Evolutionary conservation across 1,140 invertebrate genomes (phyloP), one percentile per base, ranked within the genome.

Genomic region (Nilaparvata lugens): DNA sequence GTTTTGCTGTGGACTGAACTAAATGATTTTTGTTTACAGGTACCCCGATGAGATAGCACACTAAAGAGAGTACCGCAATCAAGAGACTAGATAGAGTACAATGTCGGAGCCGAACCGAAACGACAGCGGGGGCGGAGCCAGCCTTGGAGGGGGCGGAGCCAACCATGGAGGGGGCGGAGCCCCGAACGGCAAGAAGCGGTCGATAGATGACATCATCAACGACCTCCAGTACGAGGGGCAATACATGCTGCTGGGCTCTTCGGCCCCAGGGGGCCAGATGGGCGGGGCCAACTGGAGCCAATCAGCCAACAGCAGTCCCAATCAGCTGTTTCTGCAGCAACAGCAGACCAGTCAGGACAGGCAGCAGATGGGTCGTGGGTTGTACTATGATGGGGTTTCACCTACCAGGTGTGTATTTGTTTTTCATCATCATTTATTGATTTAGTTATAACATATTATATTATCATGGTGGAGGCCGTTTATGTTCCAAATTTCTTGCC

Each of bases 181-280:
- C 21, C 4, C 24, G 23, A 52, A 16, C 45, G 7, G 18, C 4
- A 70, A 67, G 61, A 76, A 74, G 60, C 68, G 70, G 52, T 72
- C 79, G 14, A 72, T 83, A 63, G 81, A 83, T 66, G 79, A 83
- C 69, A 81, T 83, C 56, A 82, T 83, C 23, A 77, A 81, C 61
- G 80, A 82, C 66, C 74, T 79, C 31, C 77, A 81, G 63, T 74
- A 75, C 21, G 77, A 80, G 56, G 80, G 79, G 24, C 79, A 79
- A 65, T 83, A 81, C 63, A 75, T 78, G 14, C 78, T 80, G 31
- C 76, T 82, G 54, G 78, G 77, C 14, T 59, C 68, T 60, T 56
- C 55, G 68, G 64, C 55, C 62, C 66, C 61, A 69, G 58, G 64
- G 65, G 65, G 64, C 63, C 69, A 62, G 68, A 70, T 62, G 64